Evolutionary conservation across 53 echinoderm and acorn worm species (phyloP).

Genomic region (Zoroaster sp.): DNA sequence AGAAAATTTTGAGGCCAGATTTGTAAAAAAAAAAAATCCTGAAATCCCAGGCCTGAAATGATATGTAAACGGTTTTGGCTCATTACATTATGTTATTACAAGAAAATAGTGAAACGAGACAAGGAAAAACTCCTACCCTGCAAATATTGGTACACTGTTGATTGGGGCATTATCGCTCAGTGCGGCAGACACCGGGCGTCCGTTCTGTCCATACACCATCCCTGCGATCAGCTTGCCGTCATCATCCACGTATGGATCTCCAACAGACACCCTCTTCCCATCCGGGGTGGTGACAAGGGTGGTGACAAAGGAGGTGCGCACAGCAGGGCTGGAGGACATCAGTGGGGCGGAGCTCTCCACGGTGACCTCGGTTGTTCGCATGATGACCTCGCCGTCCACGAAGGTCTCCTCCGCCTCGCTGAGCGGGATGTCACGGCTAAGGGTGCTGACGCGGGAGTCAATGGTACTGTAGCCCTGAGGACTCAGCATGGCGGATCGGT

Average conservation of each 20-base stretch:
- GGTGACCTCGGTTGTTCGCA: conserved; percentile 53
- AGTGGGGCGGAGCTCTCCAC: conserved; percentile 78
- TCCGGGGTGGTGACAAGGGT: conserved; percentile 62
- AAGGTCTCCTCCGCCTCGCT: conserved; percentile 68
- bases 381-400: conserved; percentile 72
- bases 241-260: conserved; percentile 65
- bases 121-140: conserved; percentile 65
- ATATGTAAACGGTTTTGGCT: too few species aligned
- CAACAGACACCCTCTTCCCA: conserved; percentile 54
- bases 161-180: conserved; percentile 73
- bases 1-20: too few species aligned
- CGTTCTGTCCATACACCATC: conserved; percentile 76
- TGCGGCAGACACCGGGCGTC: conserved; percentile 53
- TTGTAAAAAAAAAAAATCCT: too few species aligned
- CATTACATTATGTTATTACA: too few species aligned
- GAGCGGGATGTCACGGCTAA: conserved; percentile 72
- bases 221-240: conserved; percentile 66
- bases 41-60: too few species aligned
- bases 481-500: conserved; percentile 69
- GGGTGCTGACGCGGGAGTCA: conserved; percentile 86
- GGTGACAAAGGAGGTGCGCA: conserved; percentile 44
- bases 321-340: conserved; percentile 70
- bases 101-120: too few species aligned
- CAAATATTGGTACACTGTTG: conserved; percentile 79
- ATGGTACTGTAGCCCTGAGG: conserved; percentile 82